These are phyloP conservation scores for Macrobrachium rosenbergii DNA, from an alignment of 1,140 invertebrate genomes.

Conservation along the genomic window DNA sequence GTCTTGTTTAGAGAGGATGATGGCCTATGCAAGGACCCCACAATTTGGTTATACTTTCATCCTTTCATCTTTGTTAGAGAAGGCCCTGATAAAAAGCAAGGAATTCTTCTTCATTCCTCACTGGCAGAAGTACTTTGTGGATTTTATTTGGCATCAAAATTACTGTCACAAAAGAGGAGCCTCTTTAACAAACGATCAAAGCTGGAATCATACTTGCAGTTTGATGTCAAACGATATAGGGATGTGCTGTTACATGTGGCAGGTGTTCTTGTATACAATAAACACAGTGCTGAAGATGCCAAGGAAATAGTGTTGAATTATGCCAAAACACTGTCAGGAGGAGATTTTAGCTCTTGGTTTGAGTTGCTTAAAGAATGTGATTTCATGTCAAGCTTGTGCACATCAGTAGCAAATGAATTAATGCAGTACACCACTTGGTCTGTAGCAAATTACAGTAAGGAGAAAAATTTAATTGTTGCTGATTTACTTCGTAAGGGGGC, in stretches of 20 bases:
- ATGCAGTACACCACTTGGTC: constrained; percentile 24
- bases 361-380: constrained; percentile 44
- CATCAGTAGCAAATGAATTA: constrained; percentile 23
- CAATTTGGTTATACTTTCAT: background rate
- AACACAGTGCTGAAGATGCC: constrained; percentile 44
- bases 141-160: constrained; percentile 33
- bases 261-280: constrained; percentile 41
- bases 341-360: constrained; percentile 37
- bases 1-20: constrained; percentile 32
- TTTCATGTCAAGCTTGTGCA: constrained; percentile 31
- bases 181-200: constrained; percentile 33
- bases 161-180: background rate
- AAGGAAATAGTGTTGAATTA: constrained; percentile 41
- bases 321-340: background rate
- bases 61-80: constrained; percentile 21
- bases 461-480: constrained; percentile 43
- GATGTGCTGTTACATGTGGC: constrained; percentile 36
- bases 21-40: background rate
- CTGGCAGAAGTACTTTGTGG: constrained; percentile 42
- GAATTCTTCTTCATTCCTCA: constrained; percentile 26
- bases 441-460: constrained; percentile 29
- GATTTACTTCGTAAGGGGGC: constrained; percentile 38
- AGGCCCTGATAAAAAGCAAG: background rate
- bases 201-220: constrained; percentile 33
- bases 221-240: constrained; percentile 29